Base-by-base conservation (phyloP, 2,888 invertebrate genomes). In the Conomelus anceps region DNA sequence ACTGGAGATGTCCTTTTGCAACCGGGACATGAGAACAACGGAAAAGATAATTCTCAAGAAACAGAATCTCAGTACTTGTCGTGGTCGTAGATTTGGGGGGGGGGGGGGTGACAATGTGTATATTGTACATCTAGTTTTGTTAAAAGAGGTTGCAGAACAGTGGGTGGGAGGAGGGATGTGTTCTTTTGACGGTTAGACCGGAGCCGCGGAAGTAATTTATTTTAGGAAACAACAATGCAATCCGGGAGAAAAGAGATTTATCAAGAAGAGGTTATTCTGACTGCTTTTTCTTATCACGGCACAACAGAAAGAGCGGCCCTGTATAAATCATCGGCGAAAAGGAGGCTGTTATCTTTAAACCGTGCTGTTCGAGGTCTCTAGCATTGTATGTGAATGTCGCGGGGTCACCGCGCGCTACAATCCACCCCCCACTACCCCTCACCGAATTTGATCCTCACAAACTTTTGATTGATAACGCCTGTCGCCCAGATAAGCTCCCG, bases 191-290 rank as follows among this genome's bases (percentile, higher is more conserved):
- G 34, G 34, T 34, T 34, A 34, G 34, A 34, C 34, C 34, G 63
- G 63, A 63, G 63, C 63, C 63, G 63, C 63, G 63, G 63, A 63
- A 86, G 86, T 86, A 86, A 86, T 86, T 86, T 86, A 86, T 86
- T 86, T 86, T 24, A 86, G 86, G 24, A 86, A 86, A 86, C 86
- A 86, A 86, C 86, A 86, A 86, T 86, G 86, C 86, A 86, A 86
- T 86, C 86, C 24, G 23, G 86, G 24, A 85, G 29, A 24, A 29
- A 86, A 86, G 29, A 86, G 86, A 86, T 86, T 86, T 86, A 86
- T 86, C 86, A 86, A 29, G 22, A 86, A 26, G 86, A 26, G 86
- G 86, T 86, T 86, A 86, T 86, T 86, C 29, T 86, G 86, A 26
- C 86, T 86, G 29, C 86, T 86, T 86, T 86, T 86, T 86, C 86